Conservation (phyloP, 2,888 invertebrate genomes). For the Matsumyia berberina region DNA sequence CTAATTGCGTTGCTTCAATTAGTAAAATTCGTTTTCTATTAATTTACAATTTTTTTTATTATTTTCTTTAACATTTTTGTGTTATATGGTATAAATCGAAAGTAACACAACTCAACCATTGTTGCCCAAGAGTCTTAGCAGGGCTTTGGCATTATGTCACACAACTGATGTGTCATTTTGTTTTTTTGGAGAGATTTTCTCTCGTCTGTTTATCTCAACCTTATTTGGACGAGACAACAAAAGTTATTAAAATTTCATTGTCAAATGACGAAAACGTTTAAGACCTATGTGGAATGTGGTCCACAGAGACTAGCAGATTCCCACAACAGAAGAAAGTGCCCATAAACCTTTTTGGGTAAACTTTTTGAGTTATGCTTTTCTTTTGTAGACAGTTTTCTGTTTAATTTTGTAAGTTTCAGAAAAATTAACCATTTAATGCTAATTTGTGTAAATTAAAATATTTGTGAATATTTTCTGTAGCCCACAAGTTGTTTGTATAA, state of each 20-base stretch:
- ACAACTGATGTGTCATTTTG: slow-evolving; percentile 10
- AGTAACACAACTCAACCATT: slow-evolving; percentile 1
- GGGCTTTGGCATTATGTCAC: slow-evolving; percentile 18
- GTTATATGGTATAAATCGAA: slow-evolving; percentile 3
- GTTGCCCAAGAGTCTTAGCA: slow-evolving; percentile 28
- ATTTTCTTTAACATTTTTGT: not conserved
- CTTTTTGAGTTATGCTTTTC: too few relatives aligned
- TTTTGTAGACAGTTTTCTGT: too few relatives aligned
- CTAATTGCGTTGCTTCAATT: slow-evolving; percentile 31
- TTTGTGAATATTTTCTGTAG: too few relatives aligned
- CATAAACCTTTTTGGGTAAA: too few relatives aligned
- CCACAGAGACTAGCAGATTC: too few relatives aligned
- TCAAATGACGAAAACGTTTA: slow-evolving; percentile 37
- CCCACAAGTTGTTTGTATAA: too few relatives aligned
- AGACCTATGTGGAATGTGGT: too few relatives aligned
- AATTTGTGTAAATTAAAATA: too few relatives aligned
- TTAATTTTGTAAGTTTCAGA: too few relatives aligned
- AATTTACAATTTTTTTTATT: slow-evolving; percentile 9
- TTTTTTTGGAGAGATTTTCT: slow-evolving; percentile 16
- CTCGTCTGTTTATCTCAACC: slow-evolving; percentile 5
- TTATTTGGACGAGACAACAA: slow-evolving; percentile 3
- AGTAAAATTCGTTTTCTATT: slow-evolving; percentile 28
- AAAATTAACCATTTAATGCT: too few relatives aligned
- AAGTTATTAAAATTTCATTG: slow-evolving; percentile 18
- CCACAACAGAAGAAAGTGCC: too few relatives aligned